Conservation (phyloP, 2,797 vertebrate genomes). For the Anabas testudineus region DNA sequence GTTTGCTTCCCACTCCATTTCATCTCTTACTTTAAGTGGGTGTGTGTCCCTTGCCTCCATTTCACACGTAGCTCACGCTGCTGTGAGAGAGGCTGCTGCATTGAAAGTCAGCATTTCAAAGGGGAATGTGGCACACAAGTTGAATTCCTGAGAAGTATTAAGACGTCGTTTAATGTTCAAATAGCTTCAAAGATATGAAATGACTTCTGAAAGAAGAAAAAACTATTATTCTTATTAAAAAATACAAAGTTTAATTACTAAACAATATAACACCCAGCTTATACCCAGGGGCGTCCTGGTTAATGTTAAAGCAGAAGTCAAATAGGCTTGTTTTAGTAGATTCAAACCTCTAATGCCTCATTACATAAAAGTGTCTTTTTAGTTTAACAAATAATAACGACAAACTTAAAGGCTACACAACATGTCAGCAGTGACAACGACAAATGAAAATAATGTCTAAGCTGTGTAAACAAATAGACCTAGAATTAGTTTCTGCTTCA, state of each 20-base stretch:
- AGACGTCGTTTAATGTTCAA: background rate
- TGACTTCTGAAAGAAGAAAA: background rate
- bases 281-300: no score
- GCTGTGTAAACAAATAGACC: slow-evolving; percentile 22
- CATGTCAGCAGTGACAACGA: no score
- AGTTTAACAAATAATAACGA: no score
- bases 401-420: no score
- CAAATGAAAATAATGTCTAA: background rate
- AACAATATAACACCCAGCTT: no score
- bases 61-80: slow-evolving; percentile 20
- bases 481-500: slow-evolving; percentile 22
- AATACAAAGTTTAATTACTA: no score
- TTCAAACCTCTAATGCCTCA: no score
- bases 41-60: slow-evolving; percentile 60
- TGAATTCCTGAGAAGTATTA: background rate
- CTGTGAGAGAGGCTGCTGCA: slow-evolving; percentile 17
- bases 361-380: no score
- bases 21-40: slow-evolving; percentile 59
- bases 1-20: slow-evolving; percentile 15
- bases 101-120: background rate
- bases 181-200: background rate
- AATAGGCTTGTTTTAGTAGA: no score
- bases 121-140: background rate
- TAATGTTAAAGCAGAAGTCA: no score
- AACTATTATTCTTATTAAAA: no score